Percentiles rank a stretch among this genome's conserved stretches.
Conservation (phyloP, 1,140 invertebrate genomes). For the Drosophila orosa region DNA sequence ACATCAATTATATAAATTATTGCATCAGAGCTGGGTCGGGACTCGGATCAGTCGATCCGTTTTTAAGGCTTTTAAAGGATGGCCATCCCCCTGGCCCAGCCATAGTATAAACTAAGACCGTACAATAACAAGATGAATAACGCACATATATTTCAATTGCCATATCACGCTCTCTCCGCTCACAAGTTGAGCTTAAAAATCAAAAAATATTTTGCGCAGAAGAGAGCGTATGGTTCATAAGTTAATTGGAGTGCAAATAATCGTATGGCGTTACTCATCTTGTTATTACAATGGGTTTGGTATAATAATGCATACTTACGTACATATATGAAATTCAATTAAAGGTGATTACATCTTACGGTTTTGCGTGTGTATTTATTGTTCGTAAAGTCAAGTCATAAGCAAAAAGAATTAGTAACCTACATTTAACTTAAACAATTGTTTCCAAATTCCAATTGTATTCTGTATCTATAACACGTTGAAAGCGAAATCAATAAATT, state of each 20-base stretch:
- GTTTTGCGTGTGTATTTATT: slow-evolving; percentile 75
- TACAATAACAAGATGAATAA: slow-evolving; percentile 1
- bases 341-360: slow-evolving; percentile 69
- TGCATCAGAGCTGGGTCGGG: background rate
- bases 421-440: slow-evolving; percentile 64
- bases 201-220: background rate
- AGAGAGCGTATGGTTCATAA: background rate
- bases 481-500: slow-evolving; percentile 74
- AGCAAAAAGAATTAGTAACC: slow-evolving; percentile 46
- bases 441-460: slow-evolving; percentile 74
- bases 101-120: slow-evolving; percentile 13
- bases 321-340: slow-evolving; percentile 62
- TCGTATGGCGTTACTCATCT: background rate
- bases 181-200: background rate
- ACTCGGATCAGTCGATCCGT: background rate
- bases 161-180: background rate
- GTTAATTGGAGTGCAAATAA: background rate
- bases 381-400: slow-evolving; percentile 60
- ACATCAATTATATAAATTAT: slow-evolving; percentile 38
- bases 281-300: background rate
- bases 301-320: slow-evolving; percentile 33
- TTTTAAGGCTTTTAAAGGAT: background rate
- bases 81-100: slow-evolving; percentile 11
- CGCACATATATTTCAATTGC: background rate
- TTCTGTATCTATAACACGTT: slow-evolving; percentile 49